Percentiles rank a stretch among this genome's conserved stretches.
phyloP scores from a whole-genome alignment of 2,888 invertebrate species.

The Sphaerophoria rueppellii region DNA sequence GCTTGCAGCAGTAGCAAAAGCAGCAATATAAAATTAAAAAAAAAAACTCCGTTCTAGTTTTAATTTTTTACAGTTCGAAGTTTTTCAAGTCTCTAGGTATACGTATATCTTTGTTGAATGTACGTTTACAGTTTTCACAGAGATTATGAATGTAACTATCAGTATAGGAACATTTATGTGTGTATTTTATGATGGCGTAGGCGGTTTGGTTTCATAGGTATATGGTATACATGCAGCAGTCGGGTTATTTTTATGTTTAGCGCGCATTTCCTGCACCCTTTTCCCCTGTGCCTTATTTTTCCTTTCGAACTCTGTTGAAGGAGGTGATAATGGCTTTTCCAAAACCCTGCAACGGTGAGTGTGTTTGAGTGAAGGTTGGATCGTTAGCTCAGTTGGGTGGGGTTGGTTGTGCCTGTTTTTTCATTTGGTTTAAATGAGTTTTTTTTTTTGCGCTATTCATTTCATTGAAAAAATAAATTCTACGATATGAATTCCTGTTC shows the following conservation, averaged over 20 bases:
- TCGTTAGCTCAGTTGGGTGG: neutral
- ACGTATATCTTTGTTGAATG: neutral
- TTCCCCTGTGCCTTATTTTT: conserved; percentile 7
- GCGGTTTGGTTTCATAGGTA: conserved; percentile 12
- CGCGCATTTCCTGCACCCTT: neutral
- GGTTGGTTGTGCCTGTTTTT: neutral
- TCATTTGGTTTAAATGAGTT: conserved; percentile 4
- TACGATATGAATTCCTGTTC: neutral
- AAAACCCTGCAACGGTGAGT: neutral
- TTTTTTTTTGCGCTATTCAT: conserved; percentile 4
- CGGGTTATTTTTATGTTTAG: conserved; percentile 15
- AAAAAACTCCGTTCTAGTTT: conserved; percentile 61
- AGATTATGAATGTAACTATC: neutral
- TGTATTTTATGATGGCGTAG: neutral
- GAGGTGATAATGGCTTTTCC: conserved; percentile 24
- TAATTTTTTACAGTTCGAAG: conserved; percentile 56
- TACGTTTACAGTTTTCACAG: neutral
- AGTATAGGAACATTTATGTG: too few species aligned
- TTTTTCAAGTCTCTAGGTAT: conserved; percentile 9
- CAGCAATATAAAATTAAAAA: neutral
- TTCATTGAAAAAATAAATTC: neutral
- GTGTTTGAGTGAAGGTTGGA: conserved; percentile 5
- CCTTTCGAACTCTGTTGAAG: neutral
- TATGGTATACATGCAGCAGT: neutral
- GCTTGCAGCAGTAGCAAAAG: conserved; percentile 25